These are phyloP conservation scores for Spermophilus dauricus DNA, from an alignment of 2,113 vertebrate genomes.

Conservation along the genomic window DNA sequence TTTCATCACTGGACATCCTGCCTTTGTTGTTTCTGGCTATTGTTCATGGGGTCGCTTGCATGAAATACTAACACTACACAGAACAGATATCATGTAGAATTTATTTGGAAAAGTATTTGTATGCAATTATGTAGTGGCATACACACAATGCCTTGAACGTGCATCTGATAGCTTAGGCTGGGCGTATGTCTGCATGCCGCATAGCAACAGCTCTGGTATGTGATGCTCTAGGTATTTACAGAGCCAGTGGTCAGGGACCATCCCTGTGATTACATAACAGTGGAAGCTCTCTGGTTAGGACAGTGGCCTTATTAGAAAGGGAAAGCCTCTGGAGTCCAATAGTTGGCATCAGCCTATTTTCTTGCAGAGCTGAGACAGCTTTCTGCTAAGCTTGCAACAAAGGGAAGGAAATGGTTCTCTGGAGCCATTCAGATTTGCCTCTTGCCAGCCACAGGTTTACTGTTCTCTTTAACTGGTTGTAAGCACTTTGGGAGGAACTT, in stretches of 20 bases:
- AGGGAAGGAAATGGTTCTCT: conserved; percentile 33
- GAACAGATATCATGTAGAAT: background rate
- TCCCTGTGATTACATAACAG: background rate
- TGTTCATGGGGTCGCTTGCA: background rate
- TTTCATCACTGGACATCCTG: background rate
- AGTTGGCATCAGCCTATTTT: conserved; percentile 49
- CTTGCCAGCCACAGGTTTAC: background rate
- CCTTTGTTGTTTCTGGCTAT: background rate
- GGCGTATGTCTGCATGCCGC: background rate
- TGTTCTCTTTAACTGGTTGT: background rate
- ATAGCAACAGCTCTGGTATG: background rate
- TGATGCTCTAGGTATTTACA: background rate
- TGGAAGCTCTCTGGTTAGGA: background rate
- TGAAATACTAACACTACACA: background rate
- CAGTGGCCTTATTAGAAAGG: conserved; percentile 61
- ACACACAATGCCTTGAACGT: background rate
- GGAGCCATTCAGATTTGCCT: background rate
- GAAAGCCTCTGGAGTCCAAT: background rate
- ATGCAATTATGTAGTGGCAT: background rate
- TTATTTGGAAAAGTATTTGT: background rate
- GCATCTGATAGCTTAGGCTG: background rate
- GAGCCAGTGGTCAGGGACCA: background rate
- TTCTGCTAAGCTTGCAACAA: conserved; percentile 41
- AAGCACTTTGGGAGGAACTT: background rate
- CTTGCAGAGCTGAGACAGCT: conserved; percentile 12